Evolutionary conservation across 2,888 invertebrate species (phyloP).

Genomic region (Cryptus viduatorius): DNA sequence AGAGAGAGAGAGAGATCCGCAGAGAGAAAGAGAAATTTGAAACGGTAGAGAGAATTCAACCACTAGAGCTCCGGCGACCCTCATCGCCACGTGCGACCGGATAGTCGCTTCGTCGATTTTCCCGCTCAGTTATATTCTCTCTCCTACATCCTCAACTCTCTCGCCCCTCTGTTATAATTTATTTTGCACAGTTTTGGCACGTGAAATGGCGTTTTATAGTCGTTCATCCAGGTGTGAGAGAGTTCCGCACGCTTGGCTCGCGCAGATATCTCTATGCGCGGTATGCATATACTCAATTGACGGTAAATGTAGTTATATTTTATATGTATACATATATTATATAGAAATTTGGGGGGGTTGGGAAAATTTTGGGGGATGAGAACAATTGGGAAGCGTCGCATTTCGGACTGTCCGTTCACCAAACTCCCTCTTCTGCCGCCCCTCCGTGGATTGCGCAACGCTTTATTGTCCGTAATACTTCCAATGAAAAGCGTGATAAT

Average conservation of each 20-base stretch:
- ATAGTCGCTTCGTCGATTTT: slow-evolving; percentile 62
- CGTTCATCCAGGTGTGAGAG: slow-evolving; percentile 59
- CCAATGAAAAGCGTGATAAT: slow-evolving; percentile 70
- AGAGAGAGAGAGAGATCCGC: not conserved
- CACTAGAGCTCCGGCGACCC: not conserved
- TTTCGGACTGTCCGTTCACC: slow-evolving; percentile 35
- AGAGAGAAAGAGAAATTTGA: slow-evolving; percentile 12
- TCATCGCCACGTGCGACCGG: slow-evolving; percentile 50
- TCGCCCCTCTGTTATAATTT: slow-evolving; percentile 53
- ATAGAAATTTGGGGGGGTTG: slow-evolving; percentile 7
- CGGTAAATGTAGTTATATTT: slow-evolving; percentile 33
- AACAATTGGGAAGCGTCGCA: slow-evolving; percentile 61
- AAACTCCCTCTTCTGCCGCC: slow-evolving; percentile 21
- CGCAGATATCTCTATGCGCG: slow-evolving; percentile 39
- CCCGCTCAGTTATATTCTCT: slow-evolving; percentile 38
- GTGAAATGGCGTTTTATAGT: slow-evolving; percentile 55
- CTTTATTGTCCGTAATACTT: slow-evolving; percentile 71
- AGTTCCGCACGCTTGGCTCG: slow-evolving; percentile 36
- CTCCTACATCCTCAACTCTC: slow-evolving; percentile 14
- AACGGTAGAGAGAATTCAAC: slow-evolving; percentile 5
- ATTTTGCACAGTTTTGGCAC: slow-evolving; percentile 62
- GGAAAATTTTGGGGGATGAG: slow-evolving; percentile 42
- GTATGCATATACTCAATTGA: slow-evolving; percentile 49
- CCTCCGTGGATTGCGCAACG: slow-evolving; percentile 66
- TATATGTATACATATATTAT: slow-evolving; percentile 31